Evolutionary conservation across 2,113 vertebrate species (phyloP).

Genomic region (Alethe castanea): DNA sequence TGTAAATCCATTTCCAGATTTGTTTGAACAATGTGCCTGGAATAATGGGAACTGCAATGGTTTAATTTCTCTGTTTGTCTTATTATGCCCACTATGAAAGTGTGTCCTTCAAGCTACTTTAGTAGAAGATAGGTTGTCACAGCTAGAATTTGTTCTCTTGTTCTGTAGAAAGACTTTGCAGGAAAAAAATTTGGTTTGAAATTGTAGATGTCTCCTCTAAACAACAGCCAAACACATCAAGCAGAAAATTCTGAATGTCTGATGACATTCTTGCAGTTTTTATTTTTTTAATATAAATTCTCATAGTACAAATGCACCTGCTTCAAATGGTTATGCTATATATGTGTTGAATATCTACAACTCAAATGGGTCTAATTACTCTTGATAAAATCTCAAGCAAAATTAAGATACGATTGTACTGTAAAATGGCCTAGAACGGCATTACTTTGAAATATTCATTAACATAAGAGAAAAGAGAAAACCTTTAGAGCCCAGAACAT

Average conservation of each 20-base stretch:
- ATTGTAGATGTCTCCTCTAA: background rate
- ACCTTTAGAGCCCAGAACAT: background rate
- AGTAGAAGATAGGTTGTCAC: background rate
- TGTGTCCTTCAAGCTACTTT: background rate
- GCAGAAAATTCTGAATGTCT: background rate
- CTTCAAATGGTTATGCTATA: background rate
- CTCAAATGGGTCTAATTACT: constrained; percentile 37
- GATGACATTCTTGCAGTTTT: background rate
- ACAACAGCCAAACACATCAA: background rate
- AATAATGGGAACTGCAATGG: background rate
- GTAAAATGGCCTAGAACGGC: background rate
- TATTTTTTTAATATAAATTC: background rate
- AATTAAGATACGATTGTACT: background rate
- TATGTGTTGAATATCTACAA: background rate
- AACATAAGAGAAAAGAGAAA: background rate
- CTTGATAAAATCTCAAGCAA: constrained; percentile 43
- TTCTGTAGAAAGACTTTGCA: background rate
- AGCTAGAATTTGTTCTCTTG: background rate
- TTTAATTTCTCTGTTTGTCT: background rate
- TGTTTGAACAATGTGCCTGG: background rate
- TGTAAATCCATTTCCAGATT: background rate
- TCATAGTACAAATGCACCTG: background rate
- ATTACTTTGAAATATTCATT: constrained; percentile 31
- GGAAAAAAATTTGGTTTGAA: background rate
- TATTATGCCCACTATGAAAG: background rate